A percentile compares a stretch with the other conserved stretches of the same genome.
phyloP scores from a whole-genome alignment of 2,888 invertebrate genomes.

The Pyrochroa serraticornis region DNA sequence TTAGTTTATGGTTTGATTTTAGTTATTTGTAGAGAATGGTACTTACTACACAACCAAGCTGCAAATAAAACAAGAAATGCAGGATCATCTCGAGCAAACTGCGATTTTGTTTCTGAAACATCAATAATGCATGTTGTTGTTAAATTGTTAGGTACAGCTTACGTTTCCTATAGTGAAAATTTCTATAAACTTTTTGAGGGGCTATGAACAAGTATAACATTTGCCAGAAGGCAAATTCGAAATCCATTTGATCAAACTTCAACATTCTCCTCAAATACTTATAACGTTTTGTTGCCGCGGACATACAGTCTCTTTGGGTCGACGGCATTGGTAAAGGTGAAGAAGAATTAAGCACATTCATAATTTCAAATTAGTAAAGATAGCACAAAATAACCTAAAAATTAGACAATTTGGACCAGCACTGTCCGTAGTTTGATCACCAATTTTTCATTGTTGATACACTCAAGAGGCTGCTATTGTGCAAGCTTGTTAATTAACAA shows the following conservation, averaged over 20 bases:
- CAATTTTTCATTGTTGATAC: too few relatives aligned
- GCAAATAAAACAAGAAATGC: slow-evolving; percentile 93
- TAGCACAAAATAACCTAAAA: too few relatives aligned
- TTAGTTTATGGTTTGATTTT: slow-evolving; percentile 4
- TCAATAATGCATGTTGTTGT: slow-evolving; percentile 4
- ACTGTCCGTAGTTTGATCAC: too few relatives aligned
- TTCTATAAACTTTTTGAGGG: slow-evolving; percentile 96
- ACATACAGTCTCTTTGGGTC: slow-evolving; percentile 74
- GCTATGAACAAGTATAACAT: slow-evolving; percentile 93
- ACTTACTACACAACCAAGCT: slow-evolving; percentile 81
- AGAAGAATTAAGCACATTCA: not conserved
- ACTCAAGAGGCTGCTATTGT: too few relatives aligned
- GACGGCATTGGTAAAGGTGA: slow-evolving; percentile 68
- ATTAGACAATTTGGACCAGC: too few relatives aligned
- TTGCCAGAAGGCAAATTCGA: slow-evolving; percentile 98
- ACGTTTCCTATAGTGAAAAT: slow-evolving; percentile 98
- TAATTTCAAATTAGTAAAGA: too few relatives aligned
- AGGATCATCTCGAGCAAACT: slow-evolving; percentile 98
- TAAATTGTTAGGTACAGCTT: slow-evolving; percentile 55
- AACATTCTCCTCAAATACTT: slow-evolving; percentile 84
- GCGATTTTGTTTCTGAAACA: slow-evolving; percentile 91
- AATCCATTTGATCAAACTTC: slow-evolving; percentile 98
- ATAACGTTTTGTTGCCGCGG: slow-evolving; percentile 87
- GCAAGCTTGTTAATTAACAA: too few relatives aligned
- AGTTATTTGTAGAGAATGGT: not conserved